Percentiles rank a stretch among this genome's conserved stretches.
Evolutionary conservation across 2,888 invertebrate genomes (phyloP).

Genomic region (Odontocolon sp.): DNA sequence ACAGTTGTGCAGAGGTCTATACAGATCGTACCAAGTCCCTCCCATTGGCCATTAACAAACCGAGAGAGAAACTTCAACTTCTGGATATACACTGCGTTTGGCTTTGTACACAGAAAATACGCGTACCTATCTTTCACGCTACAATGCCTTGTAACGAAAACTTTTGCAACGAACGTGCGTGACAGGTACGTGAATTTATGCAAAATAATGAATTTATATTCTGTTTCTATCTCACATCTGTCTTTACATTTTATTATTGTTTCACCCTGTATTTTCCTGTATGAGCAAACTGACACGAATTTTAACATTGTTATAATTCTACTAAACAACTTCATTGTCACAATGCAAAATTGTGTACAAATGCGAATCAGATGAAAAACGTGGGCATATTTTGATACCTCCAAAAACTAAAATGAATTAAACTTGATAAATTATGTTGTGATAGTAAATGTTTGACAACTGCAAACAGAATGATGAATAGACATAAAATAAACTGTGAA

Average conservation of each 20-base stretch:
- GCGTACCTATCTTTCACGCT: neutral
- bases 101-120: neutral
- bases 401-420: too few species aligned
- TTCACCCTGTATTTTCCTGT: neutral
- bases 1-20: neutral
- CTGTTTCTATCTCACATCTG: slow-evolving; percentile 29
- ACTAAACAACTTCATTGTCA: too few species aligned
- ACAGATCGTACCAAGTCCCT: neutral
- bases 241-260: slow-evolving; percentile 5
- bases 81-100: neutral
- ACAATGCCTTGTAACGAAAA: slow-evolving; percentile 12
- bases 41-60: slow-evolving; percentile 35
- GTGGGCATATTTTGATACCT: too few species aligned
- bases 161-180: slow-evolving; percentile 8
- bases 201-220: slow-evolving; percentile 62
- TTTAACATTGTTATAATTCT: neutral
- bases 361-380: too few species aligned
- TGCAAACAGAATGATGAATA: too few species aligned
- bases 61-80: slow-evolving; percentile 42
- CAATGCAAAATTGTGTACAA: too few species aligned
- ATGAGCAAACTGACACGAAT: neutral
- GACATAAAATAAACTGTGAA: too few species aligned
- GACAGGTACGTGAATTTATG: slow-evolving; percentile 54
- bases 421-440: too few species aligned
- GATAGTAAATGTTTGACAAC: too few species aligned